Conservation (phyloP, 2,113 vertebrate genomes). For the Neogobius melanostomus region DNA sequence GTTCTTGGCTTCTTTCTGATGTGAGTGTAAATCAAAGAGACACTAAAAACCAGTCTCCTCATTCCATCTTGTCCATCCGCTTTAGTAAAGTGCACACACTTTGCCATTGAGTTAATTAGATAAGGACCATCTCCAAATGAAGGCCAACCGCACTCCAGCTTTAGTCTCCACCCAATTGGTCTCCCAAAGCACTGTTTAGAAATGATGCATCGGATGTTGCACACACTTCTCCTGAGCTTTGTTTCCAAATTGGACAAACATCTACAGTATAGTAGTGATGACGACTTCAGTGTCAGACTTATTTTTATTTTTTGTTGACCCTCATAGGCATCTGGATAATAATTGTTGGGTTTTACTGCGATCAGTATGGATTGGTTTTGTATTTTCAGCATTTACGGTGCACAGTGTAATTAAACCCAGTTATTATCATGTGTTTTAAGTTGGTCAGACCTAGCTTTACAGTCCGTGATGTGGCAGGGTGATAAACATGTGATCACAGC, state of each 20-base stretch:
- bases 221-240: background rate
- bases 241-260: background rate
- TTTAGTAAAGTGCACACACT: slow-evolving; percentile 8
- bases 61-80: background rate
- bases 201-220: background rate
- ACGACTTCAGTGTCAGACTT: too few relatives aligned
- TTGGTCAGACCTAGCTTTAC: slow-evolving; percentile 12
- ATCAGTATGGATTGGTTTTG: background rate
- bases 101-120: slow-evolving; percentile 4
- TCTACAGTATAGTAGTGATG: too few relatives aligned
- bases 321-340: background rate
- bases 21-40: slow-evolving; percentile 23
- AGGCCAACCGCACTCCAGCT: background rate
- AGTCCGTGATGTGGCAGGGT: slow-evolving; percentile 8
- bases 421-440: slow-evolving; percentile 11
- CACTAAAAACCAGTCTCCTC: slow-evolving; percentile 16
- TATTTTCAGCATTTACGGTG: slow-evolving; percentile 10
- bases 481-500: slow-evolving; percentile 18
- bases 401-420: slow-evolving; percentile 1
- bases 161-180: slow-evolving; percentile 2
- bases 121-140: slow-evolving; percentile 19
- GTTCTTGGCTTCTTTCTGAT: slow-evolving; percentile 12
- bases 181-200: slow-evolving; percentile 1
- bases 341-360: slow-evolving; percentile 16
- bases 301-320: background rate